Base-by-base conservation (phyloP, 2,113 vertebrate genomes). In the Pyrgilauda ruficollis region DNA sequence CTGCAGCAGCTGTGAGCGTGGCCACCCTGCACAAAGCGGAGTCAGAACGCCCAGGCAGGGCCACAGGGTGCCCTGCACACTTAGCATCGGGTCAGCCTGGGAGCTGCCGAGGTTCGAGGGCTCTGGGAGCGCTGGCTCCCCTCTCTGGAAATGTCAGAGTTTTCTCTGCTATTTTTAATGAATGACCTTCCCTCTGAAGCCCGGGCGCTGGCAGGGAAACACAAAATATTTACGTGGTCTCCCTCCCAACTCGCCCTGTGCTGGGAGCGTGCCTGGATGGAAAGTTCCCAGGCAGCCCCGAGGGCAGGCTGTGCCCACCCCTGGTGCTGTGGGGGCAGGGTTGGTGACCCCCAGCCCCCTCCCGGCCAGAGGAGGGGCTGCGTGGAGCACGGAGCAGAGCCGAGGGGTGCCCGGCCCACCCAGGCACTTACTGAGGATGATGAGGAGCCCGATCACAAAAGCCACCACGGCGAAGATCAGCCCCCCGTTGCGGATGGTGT, bases 401-500 rank as follows among this genome's bases (percentile, higher is more conserved):
- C 3, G 0, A 22, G 24, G 15, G 19, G n/a, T 2, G 1, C 1
- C 66, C 11, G 1, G 11, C 49, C 63, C 23, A 1, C 9, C 46
- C 47, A 11, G 13, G 47, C 90, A 98, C 98, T 98, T 85, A 99
- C 98, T 98, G 96, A 99, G 98, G 73, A 99, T 97, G 79, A 99
- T 97, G 80, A 98, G 92, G 31, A 99, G 97, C 28, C 98, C 98
- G 26, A 99, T 16, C 10, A 98, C 58, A 87, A 99, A 99, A 37
- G 98, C 97, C 85, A 98, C 97, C 7, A 97, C 95, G 1, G 98
- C 98, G 7, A 99, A 98, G 95, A 99, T 98, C 78, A 99, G 98
- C 27, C 98, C 98, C 59, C 98, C 98, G 0, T 97, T 97, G 68
- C 98, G 98, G 89, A 99, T 74, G 22, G 97, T 94, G 66, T 98